A percentile compares a stretch with the other conserved stretches of the same genome.
These are phyloP conservation scores for Tenualosa thibaudeaui DNA, from an alignment of 2,797 vertebrate genomes.

Conservation along the genomic window DNA sequence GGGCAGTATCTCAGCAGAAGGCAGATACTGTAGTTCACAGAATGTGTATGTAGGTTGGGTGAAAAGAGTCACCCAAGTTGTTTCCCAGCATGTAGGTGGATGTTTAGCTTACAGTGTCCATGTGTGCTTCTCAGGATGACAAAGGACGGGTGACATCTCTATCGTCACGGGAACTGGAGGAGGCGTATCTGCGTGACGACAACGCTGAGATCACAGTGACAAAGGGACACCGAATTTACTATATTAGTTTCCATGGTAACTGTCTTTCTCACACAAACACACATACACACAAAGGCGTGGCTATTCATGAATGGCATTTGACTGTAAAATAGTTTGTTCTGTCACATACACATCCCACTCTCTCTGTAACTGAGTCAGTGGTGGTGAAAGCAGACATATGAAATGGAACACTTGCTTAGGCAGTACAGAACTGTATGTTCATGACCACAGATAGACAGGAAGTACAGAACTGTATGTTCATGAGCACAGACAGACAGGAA, in stretches of 20 bases:
- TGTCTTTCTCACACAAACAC: neutral
- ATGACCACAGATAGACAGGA: too few relatives aligned
- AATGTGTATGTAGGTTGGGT: neutral
- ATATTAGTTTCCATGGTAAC: constrained; percentile 81
- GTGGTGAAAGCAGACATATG: neutral
- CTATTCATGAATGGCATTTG: constrained; percentile 7
- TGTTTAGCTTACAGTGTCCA: constrained; percentile 20
- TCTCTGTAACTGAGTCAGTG: neutral
- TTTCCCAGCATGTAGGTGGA: too few relatives aligned
- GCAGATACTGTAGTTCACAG: neutral
- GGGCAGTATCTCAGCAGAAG: neutral
- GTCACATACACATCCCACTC: neutral
- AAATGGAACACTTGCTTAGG: neutral
- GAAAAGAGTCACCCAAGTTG: too few relatives aligned
- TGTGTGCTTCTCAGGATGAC: constrained; percentile 60
- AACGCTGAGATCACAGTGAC: constrained; percentile 69
- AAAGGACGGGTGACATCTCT: constrained; percentile 69
- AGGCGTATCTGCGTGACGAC: constrained; percentile 66
- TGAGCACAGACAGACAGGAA: too few relatives aligned
- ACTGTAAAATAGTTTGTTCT: neutral
- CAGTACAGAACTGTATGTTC: too few relatives aligned
- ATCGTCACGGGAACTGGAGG: constrained; percentile 79
- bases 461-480: too few relatives aligned
- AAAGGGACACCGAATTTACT: constrained; percentile 80
- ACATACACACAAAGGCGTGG: neutral